phyloP scores from a whole-genome alignment of 2,113 vertebrate species.

The Nesogale talazaci region DNA sequence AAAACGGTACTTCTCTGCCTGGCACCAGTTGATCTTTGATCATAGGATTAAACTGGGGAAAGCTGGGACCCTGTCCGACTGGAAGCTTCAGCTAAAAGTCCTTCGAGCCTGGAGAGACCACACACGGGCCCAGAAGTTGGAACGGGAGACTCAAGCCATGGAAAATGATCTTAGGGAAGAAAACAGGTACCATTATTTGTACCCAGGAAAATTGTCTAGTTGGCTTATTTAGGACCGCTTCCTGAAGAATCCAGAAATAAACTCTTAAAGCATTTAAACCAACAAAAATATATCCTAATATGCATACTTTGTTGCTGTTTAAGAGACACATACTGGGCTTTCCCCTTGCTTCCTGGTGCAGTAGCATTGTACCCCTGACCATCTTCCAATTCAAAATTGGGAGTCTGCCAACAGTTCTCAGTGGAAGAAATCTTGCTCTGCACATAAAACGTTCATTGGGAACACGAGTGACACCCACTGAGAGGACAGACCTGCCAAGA shows the following conservation, averaged over 20 bases:
- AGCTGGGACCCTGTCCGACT: conserved; percentile 91
- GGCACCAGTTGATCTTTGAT: conserved; percentile 92
- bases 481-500: conserved; percentile 54
- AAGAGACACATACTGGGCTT: no score
- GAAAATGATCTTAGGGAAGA: conserved; percentile 89
- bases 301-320: background rate
- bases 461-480: conserved; percentile 44
- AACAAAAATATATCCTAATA: conserved; percentile 25
- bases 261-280: conserved; percentile 33
- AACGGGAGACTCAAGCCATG: conserved; percentile 86
- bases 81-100: conserved; percentile 91
- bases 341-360: background rate
- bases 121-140: conserved; percentile 86
- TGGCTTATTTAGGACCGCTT: background rate
- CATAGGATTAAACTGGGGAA: conserved; percentile 90
- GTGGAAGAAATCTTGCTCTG: conserved; percentile 52
- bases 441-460: conserved; percentile 54
- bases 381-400: conserved; percentile 24
- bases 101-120: conserved; percentile 92
- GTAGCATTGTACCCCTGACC: background rate
- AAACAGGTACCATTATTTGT: conserved; percentile 88
- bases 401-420: conserved; percentile 56
- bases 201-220: background rate
- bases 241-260: conserved; percentile 41
- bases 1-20: conserved; percentile 93